phyloP scores from a whole-genome alignment of 1,140 invertebrate species.

The Leptopilina boulardi region DNA sequence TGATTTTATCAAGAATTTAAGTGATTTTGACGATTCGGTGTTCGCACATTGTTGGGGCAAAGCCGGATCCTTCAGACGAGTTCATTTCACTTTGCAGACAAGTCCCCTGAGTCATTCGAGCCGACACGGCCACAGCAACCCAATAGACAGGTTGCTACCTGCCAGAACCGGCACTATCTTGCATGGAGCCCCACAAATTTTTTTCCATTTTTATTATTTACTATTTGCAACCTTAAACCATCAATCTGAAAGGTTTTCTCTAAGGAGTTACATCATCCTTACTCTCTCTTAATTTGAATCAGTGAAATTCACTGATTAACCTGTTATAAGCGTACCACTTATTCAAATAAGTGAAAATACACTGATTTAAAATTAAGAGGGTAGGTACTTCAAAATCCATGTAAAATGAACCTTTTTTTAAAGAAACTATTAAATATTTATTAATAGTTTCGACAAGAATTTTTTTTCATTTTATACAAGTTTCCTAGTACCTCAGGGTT shows the following conservation, averaged over 20 bases:
- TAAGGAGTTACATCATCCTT: not conserved
- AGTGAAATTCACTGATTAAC: no score
- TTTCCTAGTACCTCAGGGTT: no score
- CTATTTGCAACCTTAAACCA: not conserved
- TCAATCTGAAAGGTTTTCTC: not conserved
- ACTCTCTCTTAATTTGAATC: no score
- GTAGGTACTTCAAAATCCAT: no score
- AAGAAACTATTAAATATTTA: no score
- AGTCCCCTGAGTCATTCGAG: constrained; percentile 64
- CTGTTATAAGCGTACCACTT: no score
- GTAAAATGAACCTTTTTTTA: no score
- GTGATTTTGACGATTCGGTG: not conserved
- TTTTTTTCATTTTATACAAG: no score
- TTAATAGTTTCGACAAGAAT: no score
- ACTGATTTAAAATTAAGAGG: no score
- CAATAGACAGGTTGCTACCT: constrained; percentile 69
- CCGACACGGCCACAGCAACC: constrained; percentile 42
- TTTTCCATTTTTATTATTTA: not conserved
- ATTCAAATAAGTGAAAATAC: no score
- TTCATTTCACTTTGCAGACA: constrained; percentile 65
- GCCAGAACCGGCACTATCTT: constrained; percentile 46
- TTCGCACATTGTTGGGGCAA: constrained; percentile 9
- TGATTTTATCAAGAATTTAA: no score
- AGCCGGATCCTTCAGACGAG: constrained; percentile 57
- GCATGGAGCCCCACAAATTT: not conserved